Percentiles rank a stretch among this genome's conserved stretches.
phyloP scores from a whole-genome alignment of 2,113 vertebrate genomes.

The Gymnogyps californianus region DNA sequence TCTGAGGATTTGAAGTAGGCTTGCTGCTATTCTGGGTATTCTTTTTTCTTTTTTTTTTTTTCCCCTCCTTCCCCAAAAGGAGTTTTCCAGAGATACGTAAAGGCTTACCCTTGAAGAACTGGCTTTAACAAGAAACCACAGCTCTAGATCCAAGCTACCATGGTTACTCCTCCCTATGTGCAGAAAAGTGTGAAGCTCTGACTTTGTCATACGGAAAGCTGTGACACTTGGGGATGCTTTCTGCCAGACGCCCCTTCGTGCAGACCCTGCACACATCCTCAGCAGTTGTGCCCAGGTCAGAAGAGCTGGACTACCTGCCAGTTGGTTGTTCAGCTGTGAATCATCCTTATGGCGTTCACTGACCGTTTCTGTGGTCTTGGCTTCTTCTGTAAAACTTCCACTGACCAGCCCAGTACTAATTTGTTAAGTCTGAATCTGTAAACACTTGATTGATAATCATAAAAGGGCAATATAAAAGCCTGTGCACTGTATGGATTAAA shows the following conservation, averaged over 20 bases:
- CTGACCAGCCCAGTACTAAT: conserved; percentile 2
- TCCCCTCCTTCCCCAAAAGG: neutral
- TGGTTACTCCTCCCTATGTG: neutral
- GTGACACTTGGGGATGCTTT: rapidly evolving
- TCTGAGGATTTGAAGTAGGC: neutral
- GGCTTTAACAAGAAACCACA: neutral
- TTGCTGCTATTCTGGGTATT: neutral
- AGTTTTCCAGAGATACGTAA: neutral
- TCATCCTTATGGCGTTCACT: neutral
- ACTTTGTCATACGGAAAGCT: neutral
- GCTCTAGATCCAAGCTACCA: neutral
- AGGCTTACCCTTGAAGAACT: neutral
- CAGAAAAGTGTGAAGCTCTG: neutral
- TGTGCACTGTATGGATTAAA: neutral
- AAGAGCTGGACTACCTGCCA: neutral
- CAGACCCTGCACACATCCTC: neutral
- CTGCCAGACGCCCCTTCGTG: neutral
- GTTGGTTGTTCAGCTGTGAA: neutral
- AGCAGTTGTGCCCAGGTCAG: neutral
- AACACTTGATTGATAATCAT: conserved; percentile 20
- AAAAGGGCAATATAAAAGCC: neutral
- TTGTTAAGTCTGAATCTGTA: conserved; percentile 11
- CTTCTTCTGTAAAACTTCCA: conserved; percentile 1
- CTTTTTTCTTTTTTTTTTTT: neutral
- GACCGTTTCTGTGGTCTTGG: conserved; percentile 57